Base-by-base conservation (phyloP, 2,113 vertebrate genomes). In the Solenodon paradoxus region DNA sequence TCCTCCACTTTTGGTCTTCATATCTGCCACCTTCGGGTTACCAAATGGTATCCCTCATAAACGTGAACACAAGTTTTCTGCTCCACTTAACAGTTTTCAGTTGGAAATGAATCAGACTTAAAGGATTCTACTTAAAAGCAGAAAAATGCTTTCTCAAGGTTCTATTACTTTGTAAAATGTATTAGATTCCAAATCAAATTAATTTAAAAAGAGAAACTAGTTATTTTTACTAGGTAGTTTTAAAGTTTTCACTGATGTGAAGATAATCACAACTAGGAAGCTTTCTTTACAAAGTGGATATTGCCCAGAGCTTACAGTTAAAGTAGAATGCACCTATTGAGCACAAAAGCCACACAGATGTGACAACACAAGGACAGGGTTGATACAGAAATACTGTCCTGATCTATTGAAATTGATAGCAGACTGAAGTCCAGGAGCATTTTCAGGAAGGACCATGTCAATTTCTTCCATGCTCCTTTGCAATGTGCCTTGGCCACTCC, bases 31-130 rank as follows among this genome's bases (percentile, higher is more conserved):
- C 94, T 95, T 78, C 71, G 74, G 96, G 84, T 94, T 91, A 96
- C 95, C 97, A 97, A 97, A 97, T 97, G 97, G 95, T 77, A 92
- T 24, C 40, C 45, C 89, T 90, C 83, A 42, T 92, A 97, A 97
- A 92, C 92, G 68, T 55, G 89, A 92, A 79, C 57, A 84, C 69
- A 66, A 12, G 47, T 79, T 77, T 75, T 87, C 90, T 93, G 89
- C 77, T 95, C 82, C 87, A 88, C 80, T 71, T 13, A 66, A 94
- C 86, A 95, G 92, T 47, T 97, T 95, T 95, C 75, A 11, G 22
- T 90, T 97, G 93, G 90, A 96, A 97, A 84, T 75, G 57, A 82
- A 92, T 96, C 97, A 97, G 87, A 96, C 55, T 87, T 95, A 61
- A 89, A 88, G 88, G 93, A 93, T 97, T 94, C 59, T 47, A 47